These are phyloP conservation scores for Acholoe squamosa DNA, from an alignment of 2,888 invertebrate genomes.

Conservation along the genomic window DNA sequence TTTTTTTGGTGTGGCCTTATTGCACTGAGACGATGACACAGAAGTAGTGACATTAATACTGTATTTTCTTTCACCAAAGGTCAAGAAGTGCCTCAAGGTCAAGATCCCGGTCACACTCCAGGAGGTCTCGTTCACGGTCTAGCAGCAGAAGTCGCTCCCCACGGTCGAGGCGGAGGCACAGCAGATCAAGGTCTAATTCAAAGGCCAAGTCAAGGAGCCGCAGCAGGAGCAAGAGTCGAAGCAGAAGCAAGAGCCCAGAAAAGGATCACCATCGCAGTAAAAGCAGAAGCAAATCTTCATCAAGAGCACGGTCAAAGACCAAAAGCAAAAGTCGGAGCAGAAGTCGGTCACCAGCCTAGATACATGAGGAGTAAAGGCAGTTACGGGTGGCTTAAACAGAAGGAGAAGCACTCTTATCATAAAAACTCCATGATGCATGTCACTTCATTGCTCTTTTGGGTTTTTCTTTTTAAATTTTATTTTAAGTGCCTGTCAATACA, in stretches of 20 bases:
- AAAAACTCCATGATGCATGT: neutral
- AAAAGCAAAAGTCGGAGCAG: constrained; percentile 52
- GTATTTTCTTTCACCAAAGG: constrained; percentile 69
- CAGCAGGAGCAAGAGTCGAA: constrained; percentile 67
- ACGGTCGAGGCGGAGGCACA: constrained; percentile 71
- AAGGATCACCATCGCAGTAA: constrained; percentile 25
- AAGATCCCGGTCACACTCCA: constrained; percentile 81
- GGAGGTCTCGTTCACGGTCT: constrained; percentile 67
- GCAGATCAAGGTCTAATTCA: constrained; percentile 71
- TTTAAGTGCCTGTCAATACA: constrained; percentile 49
- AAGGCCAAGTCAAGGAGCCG: constrained; percentile 70
- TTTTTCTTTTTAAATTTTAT: neutral
- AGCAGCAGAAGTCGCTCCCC: constrained; percentile 73
- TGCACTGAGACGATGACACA: too few species aligned
- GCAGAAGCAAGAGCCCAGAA: constrained; percentile 26
- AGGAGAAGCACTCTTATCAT: neutral
- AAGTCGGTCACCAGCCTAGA: neutral
- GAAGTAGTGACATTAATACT: too few species aligned
- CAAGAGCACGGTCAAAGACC: constrained; percentile 18
- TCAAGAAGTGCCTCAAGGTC: constrained; percentile 75
- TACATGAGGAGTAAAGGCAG: neutral
- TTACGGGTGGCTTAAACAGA: constrained; percentile 6
- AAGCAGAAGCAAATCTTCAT: neutral
- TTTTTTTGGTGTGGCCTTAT: too few species aligned
- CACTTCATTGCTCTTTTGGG: neutral